Percentiles rank a stretch among this genome's conserved stretches.
These are phyloP conservation scores for Naso thynnoides DNA, from an alignment of 2,797 vertebrate genomes.

Conservation along the genomic window DNA sequence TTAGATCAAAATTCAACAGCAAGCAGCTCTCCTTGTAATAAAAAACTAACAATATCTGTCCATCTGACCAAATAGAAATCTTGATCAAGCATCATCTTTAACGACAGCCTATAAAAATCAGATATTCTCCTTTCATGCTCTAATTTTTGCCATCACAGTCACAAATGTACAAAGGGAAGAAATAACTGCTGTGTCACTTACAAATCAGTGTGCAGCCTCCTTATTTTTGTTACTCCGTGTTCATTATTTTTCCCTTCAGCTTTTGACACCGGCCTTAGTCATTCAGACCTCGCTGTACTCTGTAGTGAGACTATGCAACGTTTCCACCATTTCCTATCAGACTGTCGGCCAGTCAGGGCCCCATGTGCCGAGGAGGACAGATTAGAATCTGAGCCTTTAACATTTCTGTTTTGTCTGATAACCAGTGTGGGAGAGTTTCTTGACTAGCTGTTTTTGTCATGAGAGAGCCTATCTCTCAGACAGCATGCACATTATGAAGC, in stretches of 20 bases:
- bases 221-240: constrained; percentile 5
- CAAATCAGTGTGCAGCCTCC: constrained; percentile 12
- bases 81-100: background rate
- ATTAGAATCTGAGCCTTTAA: constrained; percentile 49
- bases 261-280: background rate
- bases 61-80: constrained; percentile 7
- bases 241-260: constrained; percentile 32
- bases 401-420: constrained; percentile 68
- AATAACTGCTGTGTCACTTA: constrained; percentile 8
- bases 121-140: background rate
- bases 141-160: background rate
- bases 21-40: constrained; percentile 28
- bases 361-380: constrained; percentile 36
- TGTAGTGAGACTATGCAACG: constrained; percentile 16
- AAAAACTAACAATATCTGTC: constrained; percentile 13
- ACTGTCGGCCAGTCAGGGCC: constrained; percentile 5
- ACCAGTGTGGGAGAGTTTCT: constrained; percentile 19
- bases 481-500: constrained; percentile 26
- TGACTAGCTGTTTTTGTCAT: constrained; percentile 31
- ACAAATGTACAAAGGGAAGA: background rate
- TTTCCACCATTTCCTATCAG: constrained; percentile 21
- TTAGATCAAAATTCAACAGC: constrained; percentile 38
- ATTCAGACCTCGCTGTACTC: constrained; percentile 17
- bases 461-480: constrained; percentile 39
- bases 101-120: background rate